Conservation (phyloP, 2,797 vertebrate species). For the Sebastes elongatus region DNA sequence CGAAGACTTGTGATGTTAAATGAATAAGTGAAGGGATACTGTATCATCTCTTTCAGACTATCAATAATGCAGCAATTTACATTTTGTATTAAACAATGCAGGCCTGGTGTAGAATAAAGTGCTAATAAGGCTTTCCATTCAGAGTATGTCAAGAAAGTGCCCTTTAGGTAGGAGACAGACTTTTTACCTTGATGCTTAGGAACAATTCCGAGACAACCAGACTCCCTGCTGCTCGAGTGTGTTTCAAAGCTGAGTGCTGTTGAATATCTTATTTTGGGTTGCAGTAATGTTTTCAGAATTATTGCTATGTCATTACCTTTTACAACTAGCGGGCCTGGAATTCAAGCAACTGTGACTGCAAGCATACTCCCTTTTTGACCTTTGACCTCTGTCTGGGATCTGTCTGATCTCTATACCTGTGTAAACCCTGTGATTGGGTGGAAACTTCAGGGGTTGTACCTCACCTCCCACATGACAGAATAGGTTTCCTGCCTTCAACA, state of each 20-base stretch:
- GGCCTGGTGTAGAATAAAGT: neutral
- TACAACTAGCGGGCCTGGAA: neutral
- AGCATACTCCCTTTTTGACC: neutral
- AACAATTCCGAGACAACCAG: neutral
- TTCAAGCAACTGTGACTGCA: neutral
- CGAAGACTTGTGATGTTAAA: conserved; percentile 27
- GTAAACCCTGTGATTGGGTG: neutral
- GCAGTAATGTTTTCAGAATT: neutral
- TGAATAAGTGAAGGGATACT: conserved; percentile 36
- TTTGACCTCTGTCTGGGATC: neutral
- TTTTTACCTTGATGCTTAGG: neutral
- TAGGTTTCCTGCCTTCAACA: neutral
- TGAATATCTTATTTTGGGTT: conserved; percentile 3
- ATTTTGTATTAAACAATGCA: conserved; percentile 22
- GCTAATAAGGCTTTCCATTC: neutral
- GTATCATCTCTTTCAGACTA: conserved; percentile 25
- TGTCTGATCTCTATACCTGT: neutral
- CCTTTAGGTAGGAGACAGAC: neutral
- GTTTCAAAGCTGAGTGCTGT: conserved; percentile 2
- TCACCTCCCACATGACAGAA: neutral
- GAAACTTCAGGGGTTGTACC: neutral
- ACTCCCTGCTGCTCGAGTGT: neutral
- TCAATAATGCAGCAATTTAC: conserved; percentile 36
- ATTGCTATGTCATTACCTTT: neutral
- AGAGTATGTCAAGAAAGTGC: conserved; percentile 1